phyloP scores from a whole-genome alignment of 2,888 invertebrate genomes.

The Hedya salicella region DNA sequence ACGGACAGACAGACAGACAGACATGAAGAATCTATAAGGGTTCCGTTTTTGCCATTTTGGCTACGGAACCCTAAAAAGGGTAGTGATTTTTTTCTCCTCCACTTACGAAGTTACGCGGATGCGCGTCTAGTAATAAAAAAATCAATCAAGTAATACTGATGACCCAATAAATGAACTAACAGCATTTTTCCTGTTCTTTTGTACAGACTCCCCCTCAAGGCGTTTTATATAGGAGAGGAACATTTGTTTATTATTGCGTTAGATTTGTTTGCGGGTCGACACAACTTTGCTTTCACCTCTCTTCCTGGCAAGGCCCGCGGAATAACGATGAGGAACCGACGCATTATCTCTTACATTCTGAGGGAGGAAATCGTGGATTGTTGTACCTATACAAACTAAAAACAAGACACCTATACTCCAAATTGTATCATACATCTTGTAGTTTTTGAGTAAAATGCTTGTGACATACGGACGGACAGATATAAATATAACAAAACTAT shows the following conservation, averaged over 20 bases:
- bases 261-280: slow-evolving; percentile 33
- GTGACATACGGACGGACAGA: no score
- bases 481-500: no score
- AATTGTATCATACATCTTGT: no score
- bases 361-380: background rate
- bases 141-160: slow-evolving; percentile 1
- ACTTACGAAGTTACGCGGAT: no score
- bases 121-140: no score
- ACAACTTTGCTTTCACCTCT: slow-evolving; percentile 39
- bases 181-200: slow-evolving; percentile 25
- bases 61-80: no score
- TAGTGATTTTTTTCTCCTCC: no score
- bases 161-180: slow-evolving; percentile 19
- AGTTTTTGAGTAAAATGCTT: no score
- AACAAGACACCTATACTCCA: no score
- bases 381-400: background rate
- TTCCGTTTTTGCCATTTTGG: no score
- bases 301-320: background rate
- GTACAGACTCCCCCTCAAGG: slow-evolving; percentile 2
- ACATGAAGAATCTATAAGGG: no score
- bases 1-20: no score
- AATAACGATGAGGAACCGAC: slow-evolving; percentile 8
- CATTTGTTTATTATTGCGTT: slow-evolving; percentile 38
- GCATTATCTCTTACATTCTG: slow-evolving; percentile 2
- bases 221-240: background rate